Evolutionary conservation across 2,888 invertebrate genomes (phyloP).

Genomic region (Hermaeophaga mercurialis): DNA sequence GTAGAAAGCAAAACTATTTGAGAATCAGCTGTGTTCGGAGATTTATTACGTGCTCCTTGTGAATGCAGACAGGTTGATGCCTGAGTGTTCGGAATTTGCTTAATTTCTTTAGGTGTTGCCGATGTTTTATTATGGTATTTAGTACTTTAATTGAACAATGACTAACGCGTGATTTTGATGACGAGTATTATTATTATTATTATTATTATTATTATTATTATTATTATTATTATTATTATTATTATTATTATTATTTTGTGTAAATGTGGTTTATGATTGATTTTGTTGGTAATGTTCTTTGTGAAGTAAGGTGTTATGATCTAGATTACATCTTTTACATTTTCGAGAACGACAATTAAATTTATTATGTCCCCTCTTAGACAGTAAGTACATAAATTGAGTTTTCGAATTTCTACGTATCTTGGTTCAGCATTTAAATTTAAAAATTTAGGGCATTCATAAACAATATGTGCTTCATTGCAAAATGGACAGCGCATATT

Average conservation of each 20-base stretch:
- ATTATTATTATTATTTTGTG: too few species aligned
- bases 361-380: conserved; percentile 8
- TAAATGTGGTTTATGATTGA: too few species aligned
- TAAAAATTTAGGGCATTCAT: conserved; percentile 7
- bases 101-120: background rate
- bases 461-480: conserved; percentile 1
- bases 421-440: background rate
- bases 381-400: conserved; percentile 12
- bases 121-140: background rate
- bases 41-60: too few species aligned
- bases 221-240: too few species aligned
- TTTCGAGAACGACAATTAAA: conserved; percentile 10
- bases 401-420: background rate
- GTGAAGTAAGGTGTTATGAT: conserved; percentile 20
- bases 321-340: conserved; percentile 17
- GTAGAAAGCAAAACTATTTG: conserved; percentile 4
- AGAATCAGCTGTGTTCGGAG: too few species aligned
- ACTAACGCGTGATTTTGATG: background rate
- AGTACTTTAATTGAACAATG: background rate
- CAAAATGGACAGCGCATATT: background rate
- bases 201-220: background rate
- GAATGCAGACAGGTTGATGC: too few species aligned
- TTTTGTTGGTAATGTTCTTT: too few species aligned
- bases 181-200: too few species aligned
- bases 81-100: background rate